Evolutionary conservation across 2,797 vertebrate genomes (phyloP), one percentile per base, ranked within the genome.

Genomic region (Arvicola amphibius): DNA sequence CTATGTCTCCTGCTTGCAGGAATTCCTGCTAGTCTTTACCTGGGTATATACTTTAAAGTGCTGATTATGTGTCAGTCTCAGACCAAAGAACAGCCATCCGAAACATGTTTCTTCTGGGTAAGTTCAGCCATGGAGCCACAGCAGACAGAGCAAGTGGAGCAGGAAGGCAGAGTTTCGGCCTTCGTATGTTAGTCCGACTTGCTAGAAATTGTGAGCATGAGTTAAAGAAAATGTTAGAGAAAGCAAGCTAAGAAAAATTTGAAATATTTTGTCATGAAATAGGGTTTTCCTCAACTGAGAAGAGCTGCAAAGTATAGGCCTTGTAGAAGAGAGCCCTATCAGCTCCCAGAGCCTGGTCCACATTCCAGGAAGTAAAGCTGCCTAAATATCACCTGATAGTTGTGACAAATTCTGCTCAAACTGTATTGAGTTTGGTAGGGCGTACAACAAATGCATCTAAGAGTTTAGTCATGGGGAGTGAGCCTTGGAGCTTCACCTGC

Each of bases 341-440:
- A 97, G 96, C 96, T 98, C 97, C 97, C 84, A 95, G 97, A 95
- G 97, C 88, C 86, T 90, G 89, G 95, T 95, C 92, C 96, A 94
- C 93, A 67, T 96, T 98, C 97, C 85, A 97, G 90, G 97, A 96
- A 96, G 97, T 91, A 96, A 97, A 98, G 94, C 96, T 95, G 94
- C 97, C 93, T 97, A 92, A 97, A 96, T 97, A 95, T 96, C 96
- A 97, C 96, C 59, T 91, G 97, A 98, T 94, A 95, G 94, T 97
- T 94, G 59, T 90, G 97, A 96, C 96, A 97, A 97, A 98, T 96
- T 98, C 94, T 97, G 94, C 96, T 96, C 34, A 48, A 61, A 27
- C 37, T 86, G 34, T 73, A 13, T 61, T 29, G 73, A 86, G 27
- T 46, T 80, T 63, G 27, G 43, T 21, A 87, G n/a, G 43, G 74